Evolutionary conservation across 2,888 invertebrate genomes (phyloP).

Genomic region (Trisateles emortualis): DNA sequence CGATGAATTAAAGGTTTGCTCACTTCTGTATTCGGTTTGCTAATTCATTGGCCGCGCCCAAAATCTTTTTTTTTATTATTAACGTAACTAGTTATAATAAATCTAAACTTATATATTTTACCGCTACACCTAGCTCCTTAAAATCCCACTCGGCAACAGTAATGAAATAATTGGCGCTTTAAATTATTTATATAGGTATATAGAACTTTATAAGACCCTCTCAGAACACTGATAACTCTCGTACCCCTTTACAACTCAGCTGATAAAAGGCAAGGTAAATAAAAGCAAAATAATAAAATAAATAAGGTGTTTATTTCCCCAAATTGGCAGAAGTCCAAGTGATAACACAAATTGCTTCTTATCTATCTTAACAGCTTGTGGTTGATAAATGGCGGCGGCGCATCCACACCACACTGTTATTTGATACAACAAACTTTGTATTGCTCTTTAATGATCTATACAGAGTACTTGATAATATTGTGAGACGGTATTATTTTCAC

Average conservation of each 20-base stretch:
- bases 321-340: conserved; percentile 7
- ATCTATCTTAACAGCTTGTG: conserved; percentile 7
- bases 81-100: no score
- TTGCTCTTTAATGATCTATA: conserved; percentile 1
- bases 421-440: not conserved
- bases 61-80: no score
- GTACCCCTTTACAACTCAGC: not conserved
- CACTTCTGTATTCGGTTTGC: no score
- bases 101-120: no score
- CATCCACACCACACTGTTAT: not conserved
- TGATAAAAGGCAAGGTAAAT: not conserved
- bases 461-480: not conserved
- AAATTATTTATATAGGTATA: no score
- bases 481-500: not conserved
- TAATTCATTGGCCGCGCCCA: no score
- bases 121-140: no score
- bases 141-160: no score
- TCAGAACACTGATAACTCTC: not conserved
- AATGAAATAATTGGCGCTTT: no score
- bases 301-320: conserved; percentile 2
- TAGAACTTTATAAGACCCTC: no score
- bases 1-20: not conserved
- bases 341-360: conserved; percentile 5
- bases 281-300: not conserved
- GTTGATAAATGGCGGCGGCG: conserved; percentile 4